Conservation (phyloP, 1,140 invertebrate species). For the Drosophila prosaltans region DNA sequence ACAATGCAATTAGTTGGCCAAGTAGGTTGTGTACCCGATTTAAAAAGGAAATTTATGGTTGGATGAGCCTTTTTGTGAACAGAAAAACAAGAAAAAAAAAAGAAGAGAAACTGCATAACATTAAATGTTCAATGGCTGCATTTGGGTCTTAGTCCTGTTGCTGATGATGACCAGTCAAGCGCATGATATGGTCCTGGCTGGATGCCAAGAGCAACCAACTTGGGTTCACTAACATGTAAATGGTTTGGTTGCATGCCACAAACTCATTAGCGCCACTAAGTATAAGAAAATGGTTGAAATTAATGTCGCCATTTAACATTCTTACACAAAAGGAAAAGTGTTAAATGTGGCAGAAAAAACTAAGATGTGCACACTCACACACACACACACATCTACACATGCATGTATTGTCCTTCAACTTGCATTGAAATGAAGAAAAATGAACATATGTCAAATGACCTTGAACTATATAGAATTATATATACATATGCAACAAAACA, state of each 20-base stretch:
- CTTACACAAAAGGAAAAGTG: constrained; percentile 8
- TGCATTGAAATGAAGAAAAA: constrained; percentile 2
- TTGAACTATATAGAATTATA: constrained; percentile 56
- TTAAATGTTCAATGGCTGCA: constrained; percentile 73
- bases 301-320: constrained; percentile 13
- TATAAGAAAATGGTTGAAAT: constrained; percentile 9
- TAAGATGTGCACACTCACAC: not conserved
- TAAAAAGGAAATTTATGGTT: constrained; percentile 46
- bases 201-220: constrained; percentile 33
- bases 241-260: constrained; percentile 39
- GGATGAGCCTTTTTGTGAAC: constrained; percentile 13
- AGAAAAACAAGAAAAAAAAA: not conserved
- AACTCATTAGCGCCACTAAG: constrained; percentile 43
- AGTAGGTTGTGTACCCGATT: constrained; percentile 19
- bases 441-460: constrained; percentile 35
- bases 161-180: constrained; percentile 19
- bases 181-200: constrained; percentile 35
- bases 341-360: not conserved
- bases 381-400: not conserved
- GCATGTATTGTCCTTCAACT: constrained; percentile 44
- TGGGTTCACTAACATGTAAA: constrained; percentile 7
- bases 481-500: constrained; percentile 47
- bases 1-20: constrained; percentile 6
- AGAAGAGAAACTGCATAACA: constrained; percentile 50
- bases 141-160: constrained; percentile 58